These are phyloP conservation scores for Butorides virescens DNA, from an alignment of 2,113 vertebrate genomes.

Conservation along the genomic window DNA sequence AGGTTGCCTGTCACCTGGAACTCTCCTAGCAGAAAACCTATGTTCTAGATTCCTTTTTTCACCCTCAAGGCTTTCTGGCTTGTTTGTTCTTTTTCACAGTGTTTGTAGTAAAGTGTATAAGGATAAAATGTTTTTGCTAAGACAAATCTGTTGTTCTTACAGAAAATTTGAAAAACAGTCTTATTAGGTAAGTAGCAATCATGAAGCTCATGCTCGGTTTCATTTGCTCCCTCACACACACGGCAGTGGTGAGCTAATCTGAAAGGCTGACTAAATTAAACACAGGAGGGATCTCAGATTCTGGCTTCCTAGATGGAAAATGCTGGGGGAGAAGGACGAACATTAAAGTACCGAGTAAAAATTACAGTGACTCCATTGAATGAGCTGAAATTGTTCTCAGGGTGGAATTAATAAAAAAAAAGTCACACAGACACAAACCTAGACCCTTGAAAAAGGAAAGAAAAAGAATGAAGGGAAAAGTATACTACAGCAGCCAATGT, in stretches of 20 bases:
- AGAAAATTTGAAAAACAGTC: neutral
- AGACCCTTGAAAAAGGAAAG: neutral
- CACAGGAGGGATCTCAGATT: neutral
- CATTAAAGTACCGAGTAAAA: neutral
- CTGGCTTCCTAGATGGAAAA: conserved; percentile 7
- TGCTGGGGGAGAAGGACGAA: neutral
- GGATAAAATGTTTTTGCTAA: neutral
- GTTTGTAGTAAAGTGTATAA: neutral
- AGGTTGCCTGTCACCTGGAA: neutral
- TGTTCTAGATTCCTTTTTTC: neutral
- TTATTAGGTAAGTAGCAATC: neutral
- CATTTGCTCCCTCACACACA: neutral
- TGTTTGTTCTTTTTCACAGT: neutral
- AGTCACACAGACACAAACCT: neutral
- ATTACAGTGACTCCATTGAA: neutral
- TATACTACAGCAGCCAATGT: neutral
- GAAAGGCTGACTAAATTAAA: conserved; percentile 14
- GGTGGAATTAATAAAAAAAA: neutral
- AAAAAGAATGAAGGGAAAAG: neutral
- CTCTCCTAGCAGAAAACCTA: neutral
- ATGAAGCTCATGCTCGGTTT: neutral
- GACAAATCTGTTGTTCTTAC: neutral
- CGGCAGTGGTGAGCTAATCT: neutral
- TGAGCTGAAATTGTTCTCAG: neutral
- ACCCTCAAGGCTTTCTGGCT: neutral